These are phyloP conservation scores for Lerema accius DNA, from an alignment of 1,140 invertebrate genomes.

Conservation along the genomic window DNA sequence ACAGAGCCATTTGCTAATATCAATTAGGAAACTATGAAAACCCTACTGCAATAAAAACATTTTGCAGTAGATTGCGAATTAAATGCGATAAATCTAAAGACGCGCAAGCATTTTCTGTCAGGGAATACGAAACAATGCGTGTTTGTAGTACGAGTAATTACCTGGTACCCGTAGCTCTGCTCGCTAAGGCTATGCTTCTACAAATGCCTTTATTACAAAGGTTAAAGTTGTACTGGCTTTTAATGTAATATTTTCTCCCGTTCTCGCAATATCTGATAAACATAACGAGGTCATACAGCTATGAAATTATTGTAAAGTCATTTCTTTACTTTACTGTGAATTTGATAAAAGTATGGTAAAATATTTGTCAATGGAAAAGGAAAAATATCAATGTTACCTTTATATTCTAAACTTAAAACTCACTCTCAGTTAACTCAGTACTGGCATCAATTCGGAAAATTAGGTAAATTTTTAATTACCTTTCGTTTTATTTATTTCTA, in stretches of 20 bases:
- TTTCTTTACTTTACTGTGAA: no score
- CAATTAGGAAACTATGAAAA: slow-evolving; percentile 36
- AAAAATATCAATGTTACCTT: no score
- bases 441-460: no score
- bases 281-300: slow-evolving; percentile 2
- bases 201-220: background rate
- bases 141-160: slow-evolving; percentile 5
- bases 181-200: background rate
- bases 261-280: no score
- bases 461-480: no score
- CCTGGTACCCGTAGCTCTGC: background rate
- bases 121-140: slow-evolving; percentile 48
- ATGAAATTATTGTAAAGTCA: no score
- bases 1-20: slow-evolving; percentile 58
- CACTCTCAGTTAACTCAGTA: no score
- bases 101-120: slow-evolving; percentile 35
- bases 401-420: no score
- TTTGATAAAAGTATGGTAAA: no score
- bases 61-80: slow-evolving; percentile 40
- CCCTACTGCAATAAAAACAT: slow-evolving; percentile 41
- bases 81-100: slow-evolving; percentile 38
- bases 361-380: no score
- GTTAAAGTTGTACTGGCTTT: background rate
- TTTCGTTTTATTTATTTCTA: no score
- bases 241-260: no score